A percentile compares a stretch with the other conserved stretches of the same genome.
phyloP scores from a whole-genome alignment of 1,140 invertebrate species.

The Drosophila gunungcola region DNA sequence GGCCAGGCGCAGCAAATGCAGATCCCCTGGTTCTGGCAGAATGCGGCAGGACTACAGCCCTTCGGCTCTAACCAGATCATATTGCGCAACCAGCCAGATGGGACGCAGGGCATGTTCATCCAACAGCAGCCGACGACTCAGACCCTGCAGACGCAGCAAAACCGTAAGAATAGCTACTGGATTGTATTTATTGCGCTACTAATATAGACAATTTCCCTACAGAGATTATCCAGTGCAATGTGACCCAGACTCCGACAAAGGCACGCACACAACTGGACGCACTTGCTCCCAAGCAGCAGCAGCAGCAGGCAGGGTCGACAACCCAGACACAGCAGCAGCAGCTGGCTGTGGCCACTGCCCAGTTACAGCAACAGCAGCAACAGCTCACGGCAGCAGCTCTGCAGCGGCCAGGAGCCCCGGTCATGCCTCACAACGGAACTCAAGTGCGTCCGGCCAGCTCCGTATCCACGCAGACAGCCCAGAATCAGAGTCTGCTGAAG shows the following conservation, averaged over 20 bases:
- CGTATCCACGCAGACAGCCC: slow-evolving; percentile 90
- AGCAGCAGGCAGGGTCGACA: slow-evolving; percentile 34
- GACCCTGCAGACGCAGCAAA: slow-evolving; percentile 76
- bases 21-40: slow-evolving; percentile 89
- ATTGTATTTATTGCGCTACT: slow-evolving; percentile 11
- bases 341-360: slow-evolving; percentile 58
- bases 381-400: slow-evolving; percentile 52
- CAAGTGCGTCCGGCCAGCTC: slow-evolving; percentile 90
- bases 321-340: slow-evolving; percentile 53
- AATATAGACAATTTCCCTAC: slow-evolving; percentile 1
- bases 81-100: slow-evolving; percentile 91
- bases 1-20: slow-evolving; percentile 87
- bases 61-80: slow-evolving; percentile 93
- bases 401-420: slow-evolving; percentile 79
- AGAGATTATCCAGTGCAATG: slow-evolving; percentile 84
- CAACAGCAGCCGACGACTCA: slow-evolving; percentile 89
- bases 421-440: slow-evolving; percentile 87
- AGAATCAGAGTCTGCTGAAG: slow-evolving; percentile 81
- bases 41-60: slow-evolving; percentile 87
- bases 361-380: slow-evolving; percentile 66
- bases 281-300: slow-evolving; percentile 72
- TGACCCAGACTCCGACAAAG: slow-evolving; percentile 76
- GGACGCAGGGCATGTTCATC: slow-evolving; percentile 91
- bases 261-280: slow-evolving; percentile 72
- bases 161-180: slow-evolving; percentile 64